phyloP scores from a whole-genome alignment of 2,797 vertebrate species.

The Chelon auratus region DNA sequence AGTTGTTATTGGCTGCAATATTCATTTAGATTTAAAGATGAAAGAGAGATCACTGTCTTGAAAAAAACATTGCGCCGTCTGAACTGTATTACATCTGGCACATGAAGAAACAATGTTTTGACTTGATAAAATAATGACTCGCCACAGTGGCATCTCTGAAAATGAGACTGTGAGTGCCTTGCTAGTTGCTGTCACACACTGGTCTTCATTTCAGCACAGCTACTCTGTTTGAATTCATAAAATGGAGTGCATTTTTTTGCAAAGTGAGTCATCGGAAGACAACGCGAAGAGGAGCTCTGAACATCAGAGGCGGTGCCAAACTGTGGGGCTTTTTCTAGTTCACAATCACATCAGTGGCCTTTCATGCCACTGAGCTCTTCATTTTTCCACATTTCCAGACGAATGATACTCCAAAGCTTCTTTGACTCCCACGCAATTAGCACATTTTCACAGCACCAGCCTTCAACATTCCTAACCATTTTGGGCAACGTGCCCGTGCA shows the following conservation, averaged over 20 bases:
- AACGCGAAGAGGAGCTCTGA: conserved; percentile 14
- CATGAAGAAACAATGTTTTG: conserved; percentile 12
- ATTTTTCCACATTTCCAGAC: conserved; percentile 48
- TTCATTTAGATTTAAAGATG: conserved; percentile 57
- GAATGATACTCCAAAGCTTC: conserved; percentile 54
- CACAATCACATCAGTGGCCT: conserved; percentile 33
- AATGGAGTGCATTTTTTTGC: conserved; percentile 8
- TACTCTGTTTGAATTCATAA: not conserved
- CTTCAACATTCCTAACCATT: conserved; percentile 54
- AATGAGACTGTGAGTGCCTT: not conserved
- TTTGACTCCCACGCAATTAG: conserved; percentile 72
- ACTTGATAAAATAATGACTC: conserved; percentile 4
- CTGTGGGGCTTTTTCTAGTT: conserved; percentile 10
- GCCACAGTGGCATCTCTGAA: not conserved
- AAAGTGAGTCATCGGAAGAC: conserved; percentile 35
- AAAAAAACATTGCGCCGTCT: not conserved
- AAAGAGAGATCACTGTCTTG: conserved; percentile 29
- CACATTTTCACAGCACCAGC: conserved; percentile 62
- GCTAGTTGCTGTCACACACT: not conserved
- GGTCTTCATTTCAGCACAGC: not conserved
- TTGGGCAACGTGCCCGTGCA: conserved; percentile 65
- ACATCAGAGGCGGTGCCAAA: not conserved
- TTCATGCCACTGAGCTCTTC: conserved; percentile 30
- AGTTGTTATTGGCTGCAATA: conserved; percentile 20
- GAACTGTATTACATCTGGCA: conserved; percentile 20